These are phyloP conservation scores for Sparus aurata DNA, from an alignment of 2,797 vertebrate species.

Conservation along the genomic window DNA sequence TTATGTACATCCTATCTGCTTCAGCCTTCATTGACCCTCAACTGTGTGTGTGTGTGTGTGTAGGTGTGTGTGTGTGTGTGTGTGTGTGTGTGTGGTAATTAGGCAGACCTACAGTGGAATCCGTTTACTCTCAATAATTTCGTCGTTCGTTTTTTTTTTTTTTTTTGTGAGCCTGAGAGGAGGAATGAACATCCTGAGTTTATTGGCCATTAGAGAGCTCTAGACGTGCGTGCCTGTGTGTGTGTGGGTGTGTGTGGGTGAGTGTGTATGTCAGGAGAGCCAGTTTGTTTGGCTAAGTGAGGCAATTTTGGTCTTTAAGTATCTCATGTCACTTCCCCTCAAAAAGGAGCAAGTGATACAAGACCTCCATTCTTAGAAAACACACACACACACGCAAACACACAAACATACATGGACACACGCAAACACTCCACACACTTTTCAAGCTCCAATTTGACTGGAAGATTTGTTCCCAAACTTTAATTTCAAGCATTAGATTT, in stretches of 20 bases:
- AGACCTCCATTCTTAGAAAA: slow-evolving; percentile 62
- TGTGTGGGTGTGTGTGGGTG: slow-evolving; percentile 14
- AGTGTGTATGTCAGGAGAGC: slow-evolving; percentile 54
- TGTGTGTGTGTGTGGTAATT: slow-evolving; percentile 74
- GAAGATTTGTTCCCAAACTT: slow-evolving; percentile 27
- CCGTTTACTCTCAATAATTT: slow-evolving; percentile 82
- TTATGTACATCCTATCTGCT: slow-evolving; percentile 80
- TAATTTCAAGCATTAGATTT: slow-evolving; percentile 21
- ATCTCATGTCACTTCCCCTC: slow-evolving; percentile 84
- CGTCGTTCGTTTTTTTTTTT: slow-evolving; percentile 59
- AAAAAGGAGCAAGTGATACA: slow-evolving; percentile 78
- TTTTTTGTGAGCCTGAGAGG: slow-evolving; percentile 77
- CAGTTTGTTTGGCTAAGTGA: slow-evolving; percentile 85
- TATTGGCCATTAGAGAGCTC: slow-evolving; percentile 85
- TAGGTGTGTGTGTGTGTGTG: background rate
- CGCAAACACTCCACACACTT: slow-evolving; percentile 15
- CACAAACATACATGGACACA: slow-evolving; percentile 9
- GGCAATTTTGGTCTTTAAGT: slow-evolving; percentile 84
- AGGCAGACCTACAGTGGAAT: slow-evolving; percentile 75
- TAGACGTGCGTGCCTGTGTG: slow-evolving; percentile 25
- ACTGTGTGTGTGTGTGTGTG: slow-evolving; percentile 5
- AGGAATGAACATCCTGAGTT: slow-evolving; percentile 84
- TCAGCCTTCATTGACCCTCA: slow-evolving; percentile 72
- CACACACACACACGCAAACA: slow-evolving; percentile 19
- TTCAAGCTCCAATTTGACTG: slow-evolving; percentile 11